These are phyloP conservation scores for Pelodytes ibericus DNA, from an alignment of 2,797 vertebrate species.

Conservation along the genomic window DNA sequence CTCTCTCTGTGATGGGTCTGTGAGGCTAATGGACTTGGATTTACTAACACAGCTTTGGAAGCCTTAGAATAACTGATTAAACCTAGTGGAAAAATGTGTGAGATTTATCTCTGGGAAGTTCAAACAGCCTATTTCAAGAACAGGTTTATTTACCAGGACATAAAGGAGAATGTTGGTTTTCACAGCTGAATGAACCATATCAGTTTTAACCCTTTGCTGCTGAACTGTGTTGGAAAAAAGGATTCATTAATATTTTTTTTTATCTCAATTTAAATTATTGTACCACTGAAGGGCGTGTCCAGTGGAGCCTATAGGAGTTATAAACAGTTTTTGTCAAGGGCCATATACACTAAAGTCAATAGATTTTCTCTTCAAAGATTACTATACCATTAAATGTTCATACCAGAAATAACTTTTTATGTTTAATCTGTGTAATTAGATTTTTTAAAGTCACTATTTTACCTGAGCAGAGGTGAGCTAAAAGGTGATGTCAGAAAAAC, in stretches of 20 bases:
- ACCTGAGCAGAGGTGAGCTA: no score
- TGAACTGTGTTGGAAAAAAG: background rate
- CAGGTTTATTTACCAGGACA: slow-evolving; percentile 15
- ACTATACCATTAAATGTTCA: no score
- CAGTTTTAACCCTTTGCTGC: background rate
- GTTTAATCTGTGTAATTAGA: no score
- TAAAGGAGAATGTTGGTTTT: slow-evolving; percentile 11
- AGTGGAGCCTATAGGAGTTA: no score
- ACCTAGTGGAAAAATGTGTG: slow-evolving; percentile 9
- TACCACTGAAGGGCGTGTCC: no score
- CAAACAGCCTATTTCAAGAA: background rate
- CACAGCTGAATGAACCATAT: background rate
- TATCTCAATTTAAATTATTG: background rate
- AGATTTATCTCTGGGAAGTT: slow-evolving; percentile 42
- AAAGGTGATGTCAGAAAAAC: no score
- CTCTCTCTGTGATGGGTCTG: background rate
- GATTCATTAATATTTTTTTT: background rate
- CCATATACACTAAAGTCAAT: no score
- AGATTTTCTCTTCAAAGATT: no score
- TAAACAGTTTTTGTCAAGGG: no score
- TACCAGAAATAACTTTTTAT: no score
- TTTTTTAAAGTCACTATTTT: no score
- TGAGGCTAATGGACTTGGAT: slow-evolving; percentile 10
- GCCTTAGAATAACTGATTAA: slow-evolving; percentile 14
- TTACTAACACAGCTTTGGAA: slow-evolving; percentile 23